Percentiles rank a stretch among this genome's conserved stretches.
Conservation (phyloP, 2,888 invertebrate genomes). For the Tipula confusa region DNA sequence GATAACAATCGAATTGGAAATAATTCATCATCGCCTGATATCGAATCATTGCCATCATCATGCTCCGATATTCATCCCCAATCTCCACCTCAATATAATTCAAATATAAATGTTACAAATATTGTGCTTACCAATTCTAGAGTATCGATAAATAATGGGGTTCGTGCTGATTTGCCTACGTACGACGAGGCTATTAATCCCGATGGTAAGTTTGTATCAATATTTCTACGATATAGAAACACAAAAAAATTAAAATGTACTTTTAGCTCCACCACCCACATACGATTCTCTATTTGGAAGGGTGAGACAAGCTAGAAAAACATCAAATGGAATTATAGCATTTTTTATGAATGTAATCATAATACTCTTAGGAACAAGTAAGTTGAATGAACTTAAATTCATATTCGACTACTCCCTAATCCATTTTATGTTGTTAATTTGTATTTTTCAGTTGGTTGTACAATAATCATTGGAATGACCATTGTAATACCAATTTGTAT, state of each 20-base stretch:
- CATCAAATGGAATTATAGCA: slow-evolving; percentile 57
- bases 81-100: slow-evolving; percentile 5
- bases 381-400: slow-evolving; percentile 39
- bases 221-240: too few species aligned
- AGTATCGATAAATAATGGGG: not conserved
- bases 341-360: slow-evolving; percentile 59
- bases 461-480: slow-evolving; percentile 58
- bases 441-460: slow-evolving; percentile 57
- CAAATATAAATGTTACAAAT: not conserved
- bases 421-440: not conserved
- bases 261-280: slow-evolving; percentile 59
- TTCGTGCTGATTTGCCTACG: not conserved
- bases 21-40: not conserved
- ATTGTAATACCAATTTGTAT: slow-evolving; percentile 63
- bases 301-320: slow-evolving; percentile 58
- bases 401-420: not conserved
- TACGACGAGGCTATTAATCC: slow-evolving; percentile 27
- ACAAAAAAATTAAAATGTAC: slow-evolving; percentile 35
- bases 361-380: slow-evolving; percentile 60
- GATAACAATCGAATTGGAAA: not conserved
- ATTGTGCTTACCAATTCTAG: not conserved
- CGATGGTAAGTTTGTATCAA: not conserved
- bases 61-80: not conserved
- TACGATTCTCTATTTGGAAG: slow-evolving; percentile 64
- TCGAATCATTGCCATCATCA: not conserved